Evolutionary conservation across 2,888 invertebrate genomes (phyloP), one percentile per base, ranked within the genome.

Genomic region (Itoplectis maculator): DNA sequence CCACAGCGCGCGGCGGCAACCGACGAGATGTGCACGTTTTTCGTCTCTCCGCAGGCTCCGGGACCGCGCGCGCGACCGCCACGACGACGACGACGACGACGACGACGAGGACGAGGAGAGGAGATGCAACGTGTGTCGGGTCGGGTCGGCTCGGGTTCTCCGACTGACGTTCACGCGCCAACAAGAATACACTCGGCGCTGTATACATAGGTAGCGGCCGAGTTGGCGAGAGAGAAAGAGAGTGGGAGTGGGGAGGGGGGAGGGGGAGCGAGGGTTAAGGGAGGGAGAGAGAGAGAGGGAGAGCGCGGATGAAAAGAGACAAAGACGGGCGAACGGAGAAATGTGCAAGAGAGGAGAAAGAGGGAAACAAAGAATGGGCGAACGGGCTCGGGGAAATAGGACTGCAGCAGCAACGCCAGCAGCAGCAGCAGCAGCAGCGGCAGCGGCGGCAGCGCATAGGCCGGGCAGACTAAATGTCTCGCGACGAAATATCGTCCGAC

Each of bases 1-100:
- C 65, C 20, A 51, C 76, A 70, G 82, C 79, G 56, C 85, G 84
- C 85, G 86, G 81, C 85, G 78, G 72, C 66, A 79, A 77, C 73
- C 54, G 61, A 63, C 35, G 65, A 49, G 83, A 79, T 18, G 1
- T 66, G 45, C 72, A 81, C 45, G 63, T 47, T 35, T 54, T 4
- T 54, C 20, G 11, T 54, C 11, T 54, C 54, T 51, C 49, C 49
- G 49, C 18, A 51, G 54, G 54, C 29, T 29, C 5, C 29, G 29
- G 3, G 29, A 29, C 3, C 29, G 29, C 29, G 29, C 2, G 29
- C 29, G 29, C 29, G 29, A 29, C 3, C 29, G 29, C 29, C n/a
- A n/a, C n/a, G n/a, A n/a, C n/a, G n/a, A n/a, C n/a, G n/a, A n/a
- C n/a, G n/a, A n/a, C n/a, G n/a, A n/a, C n/a, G n/a, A n/a, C n/a